phyloP scores from a whole-genome alignment of 2,888 invertebrate genomes.

The Caradrina clavipalpis region DNA sequence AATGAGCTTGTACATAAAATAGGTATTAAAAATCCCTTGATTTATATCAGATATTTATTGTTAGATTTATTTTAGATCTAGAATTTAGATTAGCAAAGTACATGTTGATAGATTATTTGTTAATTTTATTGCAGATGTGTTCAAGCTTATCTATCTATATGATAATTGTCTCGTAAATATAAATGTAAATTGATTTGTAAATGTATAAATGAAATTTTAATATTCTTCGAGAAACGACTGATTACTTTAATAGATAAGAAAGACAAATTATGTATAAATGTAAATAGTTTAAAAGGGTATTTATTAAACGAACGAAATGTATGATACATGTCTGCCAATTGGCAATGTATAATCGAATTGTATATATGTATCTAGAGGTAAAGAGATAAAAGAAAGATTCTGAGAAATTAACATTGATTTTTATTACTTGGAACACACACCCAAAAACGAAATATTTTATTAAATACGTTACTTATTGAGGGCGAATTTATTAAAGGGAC shows the following conservation, averaged over 20 bases:
- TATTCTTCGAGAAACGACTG: slow-evolving; percentile 81
- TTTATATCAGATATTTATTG: slow-evolving; percentile 83
- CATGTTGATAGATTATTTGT: slow-evolving; percentile 79
- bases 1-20: slow-evolving; percentile 90
- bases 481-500: background rate
- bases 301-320: slow-evolving; percentile 73
- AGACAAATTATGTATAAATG: slow-evolving; percentile 71
- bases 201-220: slow-evolving; percentile 64
- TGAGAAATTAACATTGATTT: slow-evolving; percentile 70
- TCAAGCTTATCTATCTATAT: slow-evolving; percentile 78
- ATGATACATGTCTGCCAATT: slow-evolving; percentile 70
- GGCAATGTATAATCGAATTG: slow-evolving; percentile 72
- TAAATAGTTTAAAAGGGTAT: slow-evolving; percentile 78
- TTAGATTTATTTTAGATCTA: slow-evolving; percentile 77
- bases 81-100: slow-evolving; percentile 74
- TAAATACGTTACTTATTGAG: background rate
- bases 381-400: slow-evolving; percentile 76
- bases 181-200: slow-evolving; percentile 63
- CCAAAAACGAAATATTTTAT: background rate
- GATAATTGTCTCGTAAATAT: slow-evolving; percentile 64
- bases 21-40: slow-evolving; percentile 78
- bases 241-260: slow-evolving; percentile 77
- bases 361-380: slow-evolving; percentile 83
- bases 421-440: slow-evolving; percentile 54
- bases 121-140: slow-evolving; percentile 85